Conservation (phyloP, 2,113 vertebrate species). For the Poecile atricapillus region DNA sequence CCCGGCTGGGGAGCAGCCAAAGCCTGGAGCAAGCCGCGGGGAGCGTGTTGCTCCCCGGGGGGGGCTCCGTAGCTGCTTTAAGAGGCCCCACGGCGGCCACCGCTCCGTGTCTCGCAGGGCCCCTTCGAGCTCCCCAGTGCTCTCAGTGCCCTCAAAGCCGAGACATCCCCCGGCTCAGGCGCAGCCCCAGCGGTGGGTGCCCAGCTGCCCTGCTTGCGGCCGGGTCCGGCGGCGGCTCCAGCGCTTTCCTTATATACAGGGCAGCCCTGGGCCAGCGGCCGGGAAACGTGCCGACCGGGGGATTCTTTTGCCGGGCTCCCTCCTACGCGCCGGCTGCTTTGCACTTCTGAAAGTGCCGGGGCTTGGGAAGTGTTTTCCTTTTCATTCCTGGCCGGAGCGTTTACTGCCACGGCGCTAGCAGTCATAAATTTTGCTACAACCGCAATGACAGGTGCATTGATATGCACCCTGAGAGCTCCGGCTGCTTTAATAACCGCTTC, state of each 20-base stretch:
- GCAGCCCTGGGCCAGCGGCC: constrained; percentile 52
- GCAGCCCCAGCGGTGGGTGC: not conserved
- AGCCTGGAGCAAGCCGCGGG: not conserved
- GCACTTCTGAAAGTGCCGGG: constrained; percentile 85
- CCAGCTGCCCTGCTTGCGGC: not conserved
- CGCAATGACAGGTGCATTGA: constrained; percentile 99
- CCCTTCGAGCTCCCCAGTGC: not conserved
- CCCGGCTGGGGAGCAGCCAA: not conserved
- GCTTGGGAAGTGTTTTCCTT: constrained; percentile 85
- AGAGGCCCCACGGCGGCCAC: not conserved
- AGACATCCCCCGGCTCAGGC: not conserved
- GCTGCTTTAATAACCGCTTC: constrained; percentile 86
- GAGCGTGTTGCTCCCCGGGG: not conserved
- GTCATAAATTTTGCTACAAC: constrained; percentile 97
- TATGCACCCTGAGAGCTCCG: constrained; percentile 87
- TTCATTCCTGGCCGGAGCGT: constrained; percentile 89
- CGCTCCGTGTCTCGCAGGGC: not conserved
- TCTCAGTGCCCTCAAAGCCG: not conserved
- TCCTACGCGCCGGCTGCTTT: constrained; percentile 91
- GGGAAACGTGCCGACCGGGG: constrained; percentile 77
- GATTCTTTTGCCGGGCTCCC: constrained; percentile 91
- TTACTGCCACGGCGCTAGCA: constrained; percentile 85
- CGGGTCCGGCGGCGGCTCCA: not conserved
- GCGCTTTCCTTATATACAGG: constrained; percentile 74
- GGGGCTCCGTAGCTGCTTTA: not conserved